Conservation (phyloP, 2,113 vertebrate species). For the Saccopteryx bilineata region DNA sequence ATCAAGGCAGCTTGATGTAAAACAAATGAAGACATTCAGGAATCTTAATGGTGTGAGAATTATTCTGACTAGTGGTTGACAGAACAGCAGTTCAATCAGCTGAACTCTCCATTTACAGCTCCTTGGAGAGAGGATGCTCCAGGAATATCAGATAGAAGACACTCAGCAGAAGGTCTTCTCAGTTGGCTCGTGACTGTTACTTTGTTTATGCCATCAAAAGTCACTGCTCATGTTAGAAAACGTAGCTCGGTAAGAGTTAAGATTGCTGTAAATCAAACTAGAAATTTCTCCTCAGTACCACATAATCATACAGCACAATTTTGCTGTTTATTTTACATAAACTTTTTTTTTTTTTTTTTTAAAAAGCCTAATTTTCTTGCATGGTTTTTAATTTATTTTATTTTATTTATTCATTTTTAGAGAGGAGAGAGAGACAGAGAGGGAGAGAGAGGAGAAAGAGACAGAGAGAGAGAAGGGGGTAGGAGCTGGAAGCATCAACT, state of each 20-base stretch:
- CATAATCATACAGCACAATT: neutral
- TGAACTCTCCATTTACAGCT: neutral
- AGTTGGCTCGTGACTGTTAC: neutral
- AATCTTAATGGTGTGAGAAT: neutral
- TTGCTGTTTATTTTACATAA: neutral
- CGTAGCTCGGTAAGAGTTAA: neutral
- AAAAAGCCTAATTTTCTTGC: too few relatives aligned
- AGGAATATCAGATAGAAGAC: neutral
- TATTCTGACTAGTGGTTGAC: neutral
- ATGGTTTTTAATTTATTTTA: too few relatives aligned
- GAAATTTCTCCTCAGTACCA: neutral
- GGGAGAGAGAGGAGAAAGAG: too few relatives aligned
- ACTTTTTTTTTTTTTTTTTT: neutral
- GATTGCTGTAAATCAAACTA: neutral
- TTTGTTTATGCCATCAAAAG: neutral
- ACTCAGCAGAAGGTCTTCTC: neutral
- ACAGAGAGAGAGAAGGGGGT: too few relatives aligned
- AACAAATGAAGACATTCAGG: slow-evolving; percentile 34
- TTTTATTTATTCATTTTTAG: too few relatives aligned
- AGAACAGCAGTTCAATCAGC: neutral
- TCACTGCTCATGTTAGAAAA: neutral
- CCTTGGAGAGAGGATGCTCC: neutral
- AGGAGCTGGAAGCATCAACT: too few relatives aligned
- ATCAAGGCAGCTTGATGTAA: neutral
- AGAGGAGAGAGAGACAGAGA: too few relatives aligned